Evolutionary conservation across 2,888 invertebrate genomes (phyloP), one percentile per base, ranked within the genome.

Genomic region (Troides aeacus): DNA sequence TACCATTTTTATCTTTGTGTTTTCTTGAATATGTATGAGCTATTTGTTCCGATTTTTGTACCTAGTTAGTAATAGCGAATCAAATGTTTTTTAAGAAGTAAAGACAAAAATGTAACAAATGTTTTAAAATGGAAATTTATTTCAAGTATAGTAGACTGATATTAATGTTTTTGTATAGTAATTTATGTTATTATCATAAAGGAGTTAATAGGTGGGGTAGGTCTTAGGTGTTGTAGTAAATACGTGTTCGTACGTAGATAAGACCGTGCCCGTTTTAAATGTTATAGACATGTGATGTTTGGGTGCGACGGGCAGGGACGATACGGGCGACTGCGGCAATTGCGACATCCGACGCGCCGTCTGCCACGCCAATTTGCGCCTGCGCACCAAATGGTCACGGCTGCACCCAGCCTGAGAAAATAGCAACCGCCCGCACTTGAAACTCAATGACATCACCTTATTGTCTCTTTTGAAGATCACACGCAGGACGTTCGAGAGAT

Each of bases 311-410:
- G 70, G 68, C 68, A 72, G 72, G 70, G 71, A 64, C 58, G 72
- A 61, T 64, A 73, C 73, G 72, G 72, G 73, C 70, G 71, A 61
- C 46, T 24, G 67, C 65, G 72, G 74, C 85, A 90, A 90, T 90
- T 89, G 88, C 82, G 77, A 87, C 84, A 86, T 89, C 88, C 89
- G 90, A 89, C 89, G 84, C 81, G 84, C 84, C 83, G 90, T 90
- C 91, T 91, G 84, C 79, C 77, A 77, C 74, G 77, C 75, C 84
- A 85, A 86, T 87, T 81, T 88, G 87, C 81, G 80, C 77, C 79
- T 77, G 80, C 81, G 83, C 84, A 80, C 77, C 76, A 61, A 66
- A 62, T 68, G 73, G 69, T 69, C 78, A 62, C 78, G 76, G 77
- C 76, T 79, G 80, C 79, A 79, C 79, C 78, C 74, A 71, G 64